Evolutionary conservation across 2,888 invertebrate genomes (phyloP), one percentile per base, ranked within the genome.

Genomic region (Embidobia sp.): DNA sequence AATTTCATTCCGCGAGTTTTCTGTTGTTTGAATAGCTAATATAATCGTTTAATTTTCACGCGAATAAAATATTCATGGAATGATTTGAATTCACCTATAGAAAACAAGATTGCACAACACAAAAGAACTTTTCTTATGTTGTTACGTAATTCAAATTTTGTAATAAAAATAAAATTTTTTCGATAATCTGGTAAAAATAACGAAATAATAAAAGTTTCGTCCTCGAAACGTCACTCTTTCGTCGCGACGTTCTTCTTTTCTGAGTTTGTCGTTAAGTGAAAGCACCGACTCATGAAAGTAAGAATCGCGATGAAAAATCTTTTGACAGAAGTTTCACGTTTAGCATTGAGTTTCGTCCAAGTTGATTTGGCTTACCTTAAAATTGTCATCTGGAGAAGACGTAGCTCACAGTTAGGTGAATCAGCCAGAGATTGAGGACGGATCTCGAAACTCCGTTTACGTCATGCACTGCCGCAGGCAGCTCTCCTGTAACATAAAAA

Each of bases 391-490:
- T 89, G 83, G 87, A 87, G 82, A 89, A 88, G 59, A 88, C 86
- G 82, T 87, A 88, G 81, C 88, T 89, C 77, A 88, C 84, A 55
- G 89, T 88, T 61, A 88, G 82, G 80, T 88, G 87, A 82, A 89
- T 85, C 72, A 89, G 84, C 89, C 89, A 89, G 53, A 89, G 84
- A 84, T 89, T 89, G 77, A 89, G 85, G 57, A 89, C 87, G 70
- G 89, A 88, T 79, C 85, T 85, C 13, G 89, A 89, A 72, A 88
- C 89, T 57, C 89, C 89, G 75, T 87, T 90, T 7, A 88, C 89
- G 78, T 90, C 89, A 79, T 90, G 90, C 72, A 90, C 90, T 59
- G 90, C 90, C 53, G 90, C 90, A 74, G 90, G 90, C 81, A 90
- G 82, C 80, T 90, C 90, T 63, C 90, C 90, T 90, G 85, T 18